These are phyloP conservation scores for Rhombomys opimus DNA, from an alignment of 2,113 vertebrate species.

Conservation along the genomic window DNA sequence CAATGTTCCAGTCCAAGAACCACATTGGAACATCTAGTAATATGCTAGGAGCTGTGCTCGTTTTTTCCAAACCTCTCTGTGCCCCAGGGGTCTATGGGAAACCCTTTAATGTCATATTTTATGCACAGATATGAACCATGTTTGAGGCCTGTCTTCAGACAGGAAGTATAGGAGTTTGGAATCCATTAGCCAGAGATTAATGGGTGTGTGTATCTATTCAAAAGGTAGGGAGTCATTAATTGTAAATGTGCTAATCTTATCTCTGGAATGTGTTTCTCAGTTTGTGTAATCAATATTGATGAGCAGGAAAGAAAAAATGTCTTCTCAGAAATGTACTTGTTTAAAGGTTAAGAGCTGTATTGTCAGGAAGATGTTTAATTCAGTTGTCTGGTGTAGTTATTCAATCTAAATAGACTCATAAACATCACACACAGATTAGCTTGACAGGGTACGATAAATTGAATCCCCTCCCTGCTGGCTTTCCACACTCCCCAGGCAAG, in stretches of 20 bases:
- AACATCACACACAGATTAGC: neutral
- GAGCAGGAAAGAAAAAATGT: neutral
- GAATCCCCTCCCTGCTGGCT: neutral
- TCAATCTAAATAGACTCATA: neutral
- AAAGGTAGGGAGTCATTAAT: constrained; percentile 3
- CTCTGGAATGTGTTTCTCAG: neutral
- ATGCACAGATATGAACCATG: neutral
- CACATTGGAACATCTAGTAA: neutral
- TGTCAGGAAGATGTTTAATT: neutral
- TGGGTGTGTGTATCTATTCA: neutral
- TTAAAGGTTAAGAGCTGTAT: neutral
- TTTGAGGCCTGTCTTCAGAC: constrained; percentile 16
- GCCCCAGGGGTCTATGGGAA: neutral
- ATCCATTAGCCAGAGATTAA: neutral
- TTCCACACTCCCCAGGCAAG: neutral
- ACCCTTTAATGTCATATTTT: neutral
- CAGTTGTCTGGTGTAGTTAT: neutral
- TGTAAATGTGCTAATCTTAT: neutral
- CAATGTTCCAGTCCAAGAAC: neutral
- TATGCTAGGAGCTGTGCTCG: neutral
- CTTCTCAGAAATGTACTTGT: neutral
- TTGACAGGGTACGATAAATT: constrained; percentile 16
- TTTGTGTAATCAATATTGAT: constrained; percentile 6
- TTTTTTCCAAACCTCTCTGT: neutral
- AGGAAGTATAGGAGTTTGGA: neutral